These are phyloP conservation scores for Puntigrus tetrazona DNA, from an alignment of 2,113 vertebrate genomes.

Conservation along the genomic window DNA sequence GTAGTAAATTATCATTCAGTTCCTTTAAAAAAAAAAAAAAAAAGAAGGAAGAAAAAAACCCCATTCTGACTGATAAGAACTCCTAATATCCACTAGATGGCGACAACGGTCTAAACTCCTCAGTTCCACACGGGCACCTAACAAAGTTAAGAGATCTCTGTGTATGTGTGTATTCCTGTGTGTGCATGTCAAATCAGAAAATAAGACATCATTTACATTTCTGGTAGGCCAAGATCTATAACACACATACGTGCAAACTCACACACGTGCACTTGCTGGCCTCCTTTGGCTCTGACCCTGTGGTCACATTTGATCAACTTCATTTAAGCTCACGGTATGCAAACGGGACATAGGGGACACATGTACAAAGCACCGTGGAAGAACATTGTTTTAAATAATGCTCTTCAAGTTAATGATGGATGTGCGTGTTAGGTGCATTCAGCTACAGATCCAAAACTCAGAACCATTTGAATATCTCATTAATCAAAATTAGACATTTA, in stretches of 20 bases:
- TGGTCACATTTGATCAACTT: neutral
- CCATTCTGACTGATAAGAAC: neutral
- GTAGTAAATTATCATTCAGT: neutral
- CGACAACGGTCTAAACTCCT: conserved; percentile 5
- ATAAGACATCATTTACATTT: neutral
- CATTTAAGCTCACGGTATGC: neutral
- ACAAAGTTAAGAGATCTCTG: neutral
- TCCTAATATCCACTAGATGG: conserved; percentile 15
- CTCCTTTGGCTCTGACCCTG: neutral
- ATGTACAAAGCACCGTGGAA: neutral
- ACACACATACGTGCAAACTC: neutral
- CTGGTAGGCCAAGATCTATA: neutral
- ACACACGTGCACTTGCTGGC: neutral
- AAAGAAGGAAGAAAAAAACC: too few relatives aligned
- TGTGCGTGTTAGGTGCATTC: neutral
- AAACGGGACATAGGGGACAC: neutral
- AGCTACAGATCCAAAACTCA: conserved; percentile 44
- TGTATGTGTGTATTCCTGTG: neutral
- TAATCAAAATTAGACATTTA: conserved; percentile 59
- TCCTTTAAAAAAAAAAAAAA: neutral
- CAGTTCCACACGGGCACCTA: neutral
- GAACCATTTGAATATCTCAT: conserved; percentile 53
- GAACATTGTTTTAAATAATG: neutral
- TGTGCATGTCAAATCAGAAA: neutral
- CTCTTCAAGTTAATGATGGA: neutral